Percentiles rank a stretch among this genome's conserved stretches.
phyloP scores from a whole-genome alignment of 2,888 invertebrate genomes.

The Deilephila porcellus region DNA sequence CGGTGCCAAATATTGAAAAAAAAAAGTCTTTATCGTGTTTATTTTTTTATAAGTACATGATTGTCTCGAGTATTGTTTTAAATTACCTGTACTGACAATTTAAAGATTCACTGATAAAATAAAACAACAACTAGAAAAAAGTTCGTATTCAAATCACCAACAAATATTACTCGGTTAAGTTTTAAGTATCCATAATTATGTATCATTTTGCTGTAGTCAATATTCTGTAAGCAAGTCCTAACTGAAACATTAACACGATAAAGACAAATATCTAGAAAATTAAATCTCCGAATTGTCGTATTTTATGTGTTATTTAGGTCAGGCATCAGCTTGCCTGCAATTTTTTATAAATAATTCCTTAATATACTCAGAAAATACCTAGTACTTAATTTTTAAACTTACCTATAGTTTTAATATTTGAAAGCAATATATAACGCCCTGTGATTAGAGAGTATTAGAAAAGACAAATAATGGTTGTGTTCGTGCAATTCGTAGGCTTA shows the following conservation, averaged over 20 bases:
- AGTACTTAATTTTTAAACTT: constrained; percentile 50
- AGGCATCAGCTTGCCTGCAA: too few species aligned
- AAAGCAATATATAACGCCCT: constrained; percentile 77
- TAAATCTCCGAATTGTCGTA: background rate
- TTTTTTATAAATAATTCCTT: background rate
- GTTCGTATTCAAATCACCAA: too few species aligned
- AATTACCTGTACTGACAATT: too few species aligned
- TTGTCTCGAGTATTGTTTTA: background rate
- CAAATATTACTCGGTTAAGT: too few species aligned
- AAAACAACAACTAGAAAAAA: background rate
- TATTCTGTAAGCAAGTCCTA: too few species aligned
- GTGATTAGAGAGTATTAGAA: constrained; percentile 78
- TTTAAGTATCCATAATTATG: too few species aligned
- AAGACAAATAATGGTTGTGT: constrained; percentile 82
- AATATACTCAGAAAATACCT: background rate
- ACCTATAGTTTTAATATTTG: constrained; percentile 48
- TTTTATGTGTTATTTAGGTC: background rate
- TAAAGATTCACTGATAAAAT: background rate
- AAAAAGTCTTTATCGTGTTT: background rate
- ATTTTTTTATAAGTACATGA: background rate
- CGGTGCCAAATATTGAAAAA: background rate
- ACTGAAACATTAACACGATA: too few species aligned
- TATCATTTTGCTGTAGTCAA: too few species aligned
- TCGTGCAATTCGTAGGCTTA: constrained; percentile 81
- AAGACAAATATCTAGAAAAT: background rate